Percentiles rank a stretch among this genome's conserved stretches.
Conservation (phyloP, 2,797 vertebrate species). For the Etheostoma nigrum region DNA sequence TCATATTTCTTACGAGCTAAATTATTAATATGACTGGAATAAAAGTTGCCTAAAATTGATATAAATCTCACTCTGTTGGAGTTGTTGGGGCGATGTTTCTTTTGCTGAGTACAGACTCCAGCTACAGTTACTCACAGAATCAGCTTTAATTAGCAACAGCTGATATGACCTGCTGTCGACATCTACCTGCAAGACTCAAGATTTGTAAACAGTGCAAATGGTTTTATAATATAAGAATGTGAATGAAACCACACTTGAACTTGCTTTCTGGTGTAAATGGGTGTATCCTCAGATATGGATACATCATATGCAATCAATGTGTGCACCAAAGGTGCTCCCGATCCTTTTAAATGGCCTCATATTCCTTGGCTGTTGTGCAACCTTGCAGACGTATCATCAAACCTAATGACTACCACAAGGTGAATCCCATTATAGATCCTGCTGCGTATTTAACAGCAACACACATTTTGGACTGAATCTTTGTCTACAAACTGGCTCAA, state of each 20-base stretch:
- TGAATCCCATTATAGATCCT: conserved; percentile 29
- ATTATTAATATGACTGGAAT: neutral
- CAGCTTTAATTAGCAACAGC: neutral
- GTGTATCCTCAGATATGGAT: no score
- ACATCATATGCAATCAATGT: neutral
- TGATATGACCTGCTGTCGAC: neutral
- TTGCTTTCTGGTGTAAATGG: no score
- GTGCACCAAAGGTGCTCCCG: neutral
- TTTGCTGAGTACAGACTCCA: neutral
- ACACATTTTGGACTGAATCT: neutral
- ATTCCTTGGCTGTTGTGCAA: conserved; percentile 16
- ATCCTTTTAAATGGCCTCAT: conserved; percentile 11
- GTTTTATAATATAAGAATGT: no score
- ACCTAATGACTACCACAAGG: conserved; percentile 44
- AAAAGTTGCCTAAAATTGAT: no score
- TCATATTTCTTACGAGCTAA: neutral
- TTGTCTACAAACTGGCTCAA: neutral
- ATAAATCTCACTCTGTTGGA: no score
- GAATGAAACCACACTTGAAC: no score
- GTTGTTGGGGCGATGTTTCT: neutral
- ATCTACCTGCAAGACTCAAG: no score
- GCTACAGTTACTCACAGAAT: neutral
- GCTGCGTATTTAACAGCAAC: neutral
- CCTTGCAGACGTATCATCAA: conserved; percentile 30
- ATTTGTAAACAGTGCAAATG: no score